These are phyloP conservation scores for Microcebus lehilahytsara DNA, from an alignment of 2,113 vertebrate species.

Conservation along the genomic window DNA sequence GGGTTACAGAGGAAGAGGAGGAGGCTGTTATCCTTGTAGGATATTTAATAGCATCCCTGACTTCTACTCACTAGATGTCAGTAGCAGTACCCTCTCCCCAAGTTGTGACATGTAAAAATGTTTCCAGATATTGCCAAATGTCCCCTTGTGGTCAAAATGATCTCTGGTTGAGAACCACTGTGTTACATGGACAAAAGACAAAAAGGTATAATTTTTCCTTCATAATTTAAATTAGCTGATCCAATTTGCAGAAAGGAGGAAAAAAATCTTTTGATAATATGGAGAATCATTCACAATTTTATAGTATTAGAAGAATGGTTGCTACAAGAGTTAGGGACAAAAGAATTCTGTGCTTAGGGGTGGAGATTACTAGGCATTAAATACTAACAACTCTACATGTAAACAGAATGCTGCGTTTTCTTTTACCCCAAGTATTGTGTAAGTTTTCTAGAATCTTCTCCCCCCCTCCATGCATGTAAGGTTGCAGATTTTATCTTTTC, in stretches of 20 bases:
- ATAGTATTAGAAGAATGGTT: neutral
- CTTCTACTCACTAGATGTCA: neutral
- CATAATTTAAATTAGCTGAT: conserved; percentile 23
- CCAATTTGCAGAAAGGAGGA: neutral
- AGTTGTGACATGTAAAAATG: neutral
- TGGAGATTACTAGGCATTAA: neutral
- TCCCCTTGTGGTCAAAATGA: neutral
- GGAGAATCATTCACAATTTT: neutral
- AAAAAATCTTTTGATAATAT: neutral
- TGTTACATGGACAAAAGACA: neutral
- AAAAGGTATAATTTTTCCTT: neutral
- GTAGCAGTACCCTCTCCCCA: neutral
- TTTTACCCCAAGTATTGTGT: neutral
- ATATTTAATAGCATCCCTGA: neutral
- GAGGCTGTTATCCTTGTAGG: neutral
- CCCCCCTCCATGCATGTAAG: neutral
- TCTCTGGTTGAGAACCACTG: neutral
- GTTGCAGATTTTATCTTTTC: neutral
- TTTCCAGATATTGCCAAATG: neutral
- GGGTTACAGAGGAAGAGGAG: neutral
- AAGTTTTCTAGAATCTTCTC: neutral
- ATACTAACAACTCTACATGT: neutral
- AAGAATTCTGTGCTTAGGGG: neutral
- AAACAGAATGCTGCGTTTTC: neutral
- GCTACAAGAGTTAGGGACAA: neutral